phyloP scores from a whole-genome alignment of 1,140 invertebrate species.

The Listronotus oregonensis region DNA sequence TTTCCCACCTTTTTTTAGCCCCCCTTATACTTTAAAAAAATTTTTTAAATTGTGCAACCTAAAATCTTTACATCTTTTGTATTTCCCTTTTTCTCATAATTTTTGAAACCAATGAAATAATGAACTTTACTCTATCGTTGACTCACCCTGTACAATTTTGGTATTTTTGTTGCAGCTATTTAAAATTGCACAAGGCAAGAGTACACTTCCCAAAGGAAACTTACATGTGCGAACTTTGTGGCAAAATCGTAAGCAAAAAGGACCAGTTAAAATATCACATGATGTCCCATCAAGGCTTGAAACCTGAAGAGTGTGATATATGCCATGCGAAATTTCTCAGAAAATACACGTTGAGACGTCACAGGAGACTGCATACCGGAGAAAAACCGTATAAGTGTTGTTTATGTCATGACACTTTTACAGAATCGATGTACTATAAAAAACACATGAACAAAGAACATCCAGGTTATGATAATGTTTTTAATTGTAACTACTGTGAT shows the following conservation, averaged over 20 bases:
- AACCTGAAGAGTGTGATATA: slow-evolving; percentile 44
- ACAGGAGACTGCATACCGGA: slow-evolving; percentile 76
- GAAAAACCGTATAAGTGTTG: slow-evolving; percentile 74
- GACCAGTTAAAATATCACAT: slow-evolving; percentile 59
- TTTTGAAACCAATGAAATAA: too few species aligned
- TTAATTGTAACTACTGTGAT: slow-evolving; percentile 66
- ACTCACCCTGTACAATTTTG: too few species aligned
- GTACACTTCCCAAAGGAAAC: too few species aligned
- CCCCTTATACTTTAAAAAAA: too few species aligned
- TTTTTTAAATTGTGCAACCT: too few species aligned
- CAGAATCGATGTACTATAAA: slow-evolving; percentile 38
- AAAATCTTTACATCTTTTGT: too few species aligned
- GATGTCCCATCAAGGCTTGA: slow-evolving; percentile 71
- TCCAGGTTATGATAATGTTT: slow-evolving; percentile 64
- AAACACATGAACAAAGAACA: slow-evolving; percentile 57
- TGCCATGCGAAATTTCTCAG: slow-evolving; percentile 40
- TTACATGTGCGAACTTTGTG: slow-evolving; percentile 43
- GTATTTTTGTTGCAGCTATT: too few species aligned
- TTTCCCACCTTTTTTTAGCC: too few species aligned
- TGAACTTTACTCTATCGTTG: too few species aligned
- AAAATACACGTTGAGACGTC: slow-evolving; percentile 61
- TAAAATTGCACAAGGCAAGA: too few species aligned
- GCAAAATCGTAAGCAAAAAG: slow-evolving; percentile 32
- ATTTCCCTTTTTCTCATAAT: too few species aligned
- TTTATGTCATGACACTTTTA: slow-evolving; percentile 67